Percentiles rank a stretch among this genome's conserved stretches.
These are phyloP conservation scores for Solea solea DNA, from an alignment of 2,113 vertebrate genomes.

Conservation along the genomic window DNA sequence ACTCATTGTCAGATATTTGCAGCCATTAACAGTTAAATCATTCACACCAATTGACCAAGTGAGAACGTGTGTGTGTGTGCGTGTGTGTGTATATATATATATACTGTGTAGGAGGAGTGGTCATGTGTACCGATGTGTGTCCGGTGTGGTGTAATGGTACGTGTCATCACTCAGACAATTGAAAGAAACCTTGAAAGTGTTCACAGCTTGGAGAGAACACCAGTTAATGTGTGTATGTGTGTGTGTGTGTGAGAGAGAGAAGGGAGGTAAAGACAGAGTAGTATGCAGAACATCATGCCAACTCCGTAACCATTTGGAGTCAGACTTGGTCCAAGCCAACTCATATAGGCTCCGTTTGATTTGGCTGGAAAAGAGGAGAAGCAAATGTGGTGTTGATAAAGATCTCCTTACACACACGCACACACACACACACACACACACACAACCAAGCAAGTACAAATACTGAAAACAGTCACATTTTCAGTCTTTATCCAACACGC, in stretches of 20 bases:
- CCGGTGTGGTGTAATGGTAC: background rate
- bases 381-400: conserved; percentile 53
- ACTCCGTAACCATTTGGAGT: conserved; percentile 45
- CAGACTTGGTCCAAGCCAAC: conserved; percentile 57
- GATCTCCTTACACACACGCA: conserved; percentile 38
- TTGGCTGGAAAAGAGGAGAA: conserved; percentile 71
- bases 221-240: too few relatives aligned
- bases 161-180: conserved; percentile 7
- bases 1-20: conserved; percentile 51
- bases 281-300: conserved; percentile 30
- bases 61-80: background rate
- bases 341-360: conserved; percentile 67
- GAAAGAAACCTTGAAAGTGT: background rate
- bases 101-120: too few relatives aligned
- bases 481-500: too few relatives aligned
- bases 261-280: background rate
- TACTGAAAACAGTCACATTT: conserved; percentile 15
- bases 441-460: conserved; percentile 14
- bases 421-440: conserved; percentile 19
- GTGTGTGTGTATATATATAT: too few relatives aligned
- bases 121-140: background rate
- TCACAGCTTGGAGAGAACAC: too few relatives aligned
- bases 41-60: conserved; percentile 31
- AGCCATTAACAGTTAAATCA: conserved; percentile 61
- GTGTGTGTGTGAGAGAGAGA: background rate